A percentile compares a stretch with the other conserved stretches of the same genome.
Evolutionary conservation across 2,797 vertebrate genomes (phyloP).

Genomic region (Rallus crepitans): DNA sequence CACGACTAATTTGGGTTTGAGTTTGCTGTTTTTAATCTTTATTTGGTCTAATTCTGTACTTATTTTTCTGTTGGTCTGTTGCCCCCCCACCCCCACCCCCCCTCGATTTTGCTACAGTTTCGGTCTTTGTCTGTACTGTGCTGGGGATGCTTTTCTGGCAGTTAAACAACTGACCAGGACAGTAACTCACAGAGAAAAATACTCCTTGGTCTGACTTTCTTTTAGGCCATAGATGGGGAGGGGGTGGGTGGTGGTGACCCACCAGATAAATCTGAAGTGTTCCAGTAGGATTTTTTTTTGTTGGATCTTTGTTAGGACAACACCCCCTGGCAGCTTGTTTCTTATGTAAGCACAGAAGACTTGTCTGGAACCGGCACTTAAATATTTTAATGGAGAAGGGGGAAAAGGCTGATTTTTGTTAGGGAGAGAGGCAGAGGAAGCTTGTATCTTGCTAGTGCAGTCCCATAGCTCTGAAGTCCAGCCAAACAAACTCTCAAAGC

Average conservation of each 20-base stretch:
- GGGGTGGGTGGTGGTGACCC: background rate
- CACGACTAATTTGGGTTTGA: slow-evolving; percentile 87
- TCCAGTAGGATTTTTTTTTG: background rate
- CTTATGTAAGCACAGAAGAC: background rate
- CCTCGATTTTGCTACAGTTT: slow-evolving; percentile 67
- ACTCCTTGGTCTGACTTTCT: background rate
- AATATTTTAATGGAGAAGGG: background rate
- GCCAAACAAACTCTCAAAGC: slow-evolving; percentile 66
- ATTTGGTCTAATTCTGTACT: slow-evolving; percentile 76
- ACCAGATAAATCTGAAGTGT: background rate
- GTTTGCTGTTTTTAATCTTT: slow-evolving; percentile 83
- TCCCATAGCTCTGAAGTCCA: slow-evolving; percentile 36
- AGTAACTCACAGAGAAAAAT: background rate
- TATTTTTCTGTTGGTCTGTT: slow-evolving; percentile 79
- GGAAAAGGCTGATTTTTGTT: background rate
- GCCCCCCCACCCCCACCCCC: background rate
- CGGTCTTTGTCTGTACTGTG: slow-evolving; percentile 68
- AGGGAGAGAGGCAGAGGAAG: background rate
- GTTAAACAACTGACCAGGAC: background rate
- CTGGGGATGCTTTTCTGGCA: slow-evolving; percentile 57
- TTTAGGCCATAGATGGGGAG: slow-evolving; percentile 1
- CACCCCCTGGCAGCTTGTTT: background rate
- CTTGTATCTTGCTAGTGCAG: background rate
- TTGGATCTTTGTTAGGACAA: slow-evolving; percentile 9
- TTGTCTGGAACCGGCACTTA: background rate